Conservation (phyloP, 2,797 vertebrate genomes). For the Rallus crepitans region DNA sequence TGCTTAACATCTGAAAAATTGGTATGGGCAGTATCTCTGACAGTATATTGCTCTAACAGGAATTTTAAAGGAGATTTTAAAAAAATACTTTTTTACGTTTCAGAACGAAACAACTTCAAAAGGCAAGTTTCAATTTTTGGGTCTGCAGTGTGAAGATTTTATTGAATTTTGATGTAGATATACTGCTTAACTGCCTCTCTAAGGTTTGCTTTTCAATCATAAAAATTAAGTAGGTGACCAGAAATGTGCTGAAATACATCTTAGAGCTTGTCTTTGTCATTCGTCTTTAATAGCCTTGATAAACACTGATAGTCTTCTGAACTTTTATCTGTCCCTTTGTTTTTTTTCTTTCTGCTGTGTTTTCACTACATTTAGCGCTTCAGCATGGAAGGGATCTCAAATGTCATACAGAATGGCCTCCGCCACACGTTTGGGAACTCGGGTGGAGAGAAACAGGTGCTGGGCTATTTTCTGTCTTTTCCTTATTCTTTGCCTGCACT, state of each 20-base stretch:
- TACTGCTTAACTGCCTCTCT: background rate
- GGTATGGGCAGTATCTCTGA: background rate
- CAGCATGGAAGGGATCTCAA: slow-evolving; percentile 98
- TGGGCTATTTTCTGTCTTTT: slow-evolving; percentile 77
- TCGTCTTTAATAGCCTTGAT: slow-evolving; percentile 29
- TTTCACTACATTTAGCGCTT: slow-evolving; percentile 88
- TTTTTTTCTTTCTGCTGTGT: slow-evolving; percentile 61
- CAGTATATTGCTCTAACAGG: background rate
- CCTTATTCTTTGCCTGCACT: slow-evolving; percentile 68
- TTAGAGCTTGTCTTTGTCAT: slow-evolving; percentile 61
- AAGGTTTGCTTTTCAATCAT: background rate
- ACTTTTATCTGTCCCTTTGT: slow-evolving; percentile 79
- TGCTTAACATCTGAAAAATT: background rate
- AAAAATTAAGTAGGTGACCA: background rate
- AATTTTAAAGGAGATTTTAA: background rate
- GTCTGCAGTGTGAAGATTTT: background rate
- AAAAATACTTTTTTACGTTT: background rate
- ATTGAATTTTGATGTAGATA: background rate
- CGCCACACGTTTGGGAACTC: slow-evolving; percentile 95
- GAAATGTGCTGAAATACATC: slow-evolving; percentile 63
- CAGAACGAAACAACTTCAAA: background rate
- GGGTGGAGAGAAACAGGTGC: slow-evolving; percentile 98
- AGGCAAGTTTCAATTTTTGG: rapidly evolving
- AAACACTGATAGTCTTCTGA: slow-evolving; percentile 70
- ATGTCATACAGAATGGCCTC: slow-evolving; percentile 97